Evolutionary conservation across 2,113 vertebrate genomes (phyloP), one percentile per base, ranked within the genome.

Genomic region (Daphoenositta chrysoptera): DNA sequence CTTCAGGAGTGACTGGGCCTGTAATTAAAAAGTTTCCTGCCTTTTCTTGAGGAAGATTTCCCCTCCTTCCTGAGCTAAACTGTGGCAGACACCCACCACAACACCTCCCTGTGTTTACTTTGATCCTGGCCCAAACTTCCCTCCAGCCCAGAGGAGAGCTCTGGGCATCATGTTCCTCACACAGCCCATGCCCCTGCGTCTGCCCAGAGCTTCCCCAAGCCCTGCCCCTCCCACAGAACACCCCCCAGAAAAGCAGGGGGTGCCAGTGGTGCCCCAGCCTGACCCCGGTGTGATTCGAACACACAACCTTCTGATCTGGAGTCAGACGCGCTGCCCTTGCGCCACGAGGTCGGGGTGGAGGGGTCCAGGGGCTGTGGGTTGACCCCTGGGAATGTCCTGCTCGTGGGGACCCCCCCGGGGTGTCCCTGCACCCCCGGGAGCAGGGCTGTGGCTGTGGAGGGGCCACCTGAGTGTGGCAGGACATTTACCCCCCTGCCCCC

Each of bases 301-400:
- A 95, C 94, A 95, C 81, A 95, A 1, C 92, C 92, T 95, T 94
- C 94, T 94, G 94, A 95, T 95, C 92, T 92, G 94, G 89, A 95
- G 92, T 94, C 92, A 94, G 92, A 94, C 1, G 80, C 54, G 70
- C 94, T 95, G 8, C 94, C 91, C 50, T 95, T 95, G 91, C 54
- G 70, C 94, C 94, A 94, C 81, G 40, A 79, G 85, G 92, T 42
- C 85, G 0, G 30, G 56, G 1, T 26, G 27, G 3, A 22, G 5
- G 8, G 9, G 0, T 1, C 2, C 1, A 0, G 0, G 1, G 16
- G 15, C 7, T 8, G 1, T 0, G 3, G 2, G 1, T 2, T 48
- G 21, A 5, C 13, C 1, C 0, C 1, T 57, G n/a, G 53, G 31
- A 33, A 20, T 23, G 63, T 77, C 35, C 3, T 64, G 13, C 9